These are phyloP conservation scores for Tuberolachnus salignus DNA, from an alignment of 2,888 invertebrate genomes.

Conservation along the genomic window DNA sequence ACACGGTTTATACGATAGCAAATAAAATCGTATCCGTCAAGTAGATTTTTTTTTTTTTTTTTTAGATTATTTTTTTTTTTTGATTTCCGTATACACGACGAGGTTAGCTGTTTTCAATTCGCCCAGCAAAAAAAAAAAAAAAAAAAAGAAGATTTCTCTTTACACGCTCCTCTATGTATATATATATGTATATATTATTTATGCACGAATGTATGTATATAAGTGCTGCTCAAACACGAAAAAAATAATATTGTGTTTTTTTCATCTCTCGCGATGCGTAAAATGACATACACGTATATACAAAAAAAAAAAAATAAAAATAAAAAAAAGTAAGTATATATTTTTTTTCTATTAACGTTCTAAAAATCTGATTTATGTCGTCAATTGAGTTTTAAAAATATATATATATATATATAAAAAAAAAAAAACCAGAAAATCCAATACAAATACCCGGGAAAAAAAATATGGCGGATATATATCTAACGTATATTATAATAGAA, in stretches of 20 bases:
- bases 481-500: constrained; percentile 1
- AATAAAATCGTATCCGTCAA: no score
- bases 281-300: not conserved
- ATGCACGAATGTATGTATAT: no score
- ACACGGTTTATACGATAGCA: no score
- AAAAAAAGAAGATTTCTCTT: no score
- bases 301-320: not conserved
- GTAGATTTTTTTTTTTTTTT: no score
- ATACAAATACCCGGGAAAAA: constrained; percentile 41
- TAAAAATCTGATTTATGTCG: constrained; percentile 47
- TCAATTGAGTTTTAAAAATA: constrained; percentile 44
- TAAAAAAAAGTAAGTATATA: not conserved
- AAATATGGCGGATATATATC: constrained; percentile 20
- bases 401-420: not conserved
- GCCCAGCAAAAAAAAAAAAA: no score
- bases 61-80: no score
- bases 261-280: constrained; percentile 32
- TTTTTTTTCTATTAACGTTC: constrained; percentile 49
- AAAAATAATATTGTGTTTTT: constrained; percentile 22
- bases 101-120: no score
- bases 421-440: constrained; percentile 39
- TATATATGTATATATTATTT: constrained; percentile 10
- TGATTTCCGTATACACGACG: no score
- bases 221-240: not conserved
- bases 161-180: no score